phyloP scores from a whole-genome alignment of 2,113 vertebrate genomes.

The Ptychochromis oligacanthus region DNA sequence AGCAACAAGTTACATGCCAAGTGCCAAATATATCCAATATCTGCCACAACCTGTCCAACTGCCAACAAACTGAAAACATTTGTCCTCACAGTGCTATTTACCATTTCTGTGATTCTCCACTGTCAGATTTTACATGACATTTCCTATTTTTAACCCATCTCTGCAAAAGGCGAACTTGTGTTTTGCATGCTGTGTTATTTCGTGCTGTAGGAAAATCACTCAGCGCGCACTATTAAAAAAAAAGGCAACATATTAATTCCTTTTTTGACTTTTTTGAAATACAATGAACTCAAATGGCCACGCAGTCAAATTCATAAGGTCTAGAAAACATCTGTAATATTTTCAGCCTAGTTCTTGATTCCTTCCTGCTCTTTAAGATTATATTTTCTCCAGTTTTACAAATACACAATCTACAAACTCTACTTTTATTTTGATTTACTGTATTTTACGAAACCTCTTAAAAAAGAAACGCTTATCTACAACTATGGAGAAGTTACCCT shows the following conservation, averaged over 20 bases:
- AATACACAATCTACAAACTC: not conserved
- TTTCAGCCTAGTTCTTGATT: not conserved
- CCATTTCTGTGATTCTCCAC: not conserved
- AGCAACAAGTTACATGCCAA: conserved; percentile 1
- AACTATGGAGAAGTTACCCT: not conserved
- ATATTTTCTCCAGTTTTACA: not conserved
- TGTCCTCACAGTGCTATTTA: not conserved
- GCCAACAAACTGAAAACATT: not conserved
- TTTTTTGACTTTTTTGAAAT: not conserved
- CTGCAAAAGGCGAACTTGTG: not conserved
- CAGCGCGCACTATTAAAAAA: not conserved
- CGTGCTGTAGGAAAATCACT: not conserved
- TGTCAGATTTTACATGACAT: not conserved
- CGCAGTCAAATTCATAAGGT: not conserved
- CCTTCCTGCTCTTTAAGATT: not conserved
- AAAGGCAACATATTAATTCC: not conserved
- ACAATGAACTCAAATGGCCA: not conserved
- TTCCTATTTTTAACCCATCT: not conserved
- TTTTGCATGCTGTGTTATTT: not conserved
- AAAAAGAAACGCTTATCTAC: not conserved
- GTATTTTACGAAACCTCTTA: not conserved
- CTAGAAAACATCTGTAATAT: conserved; percentile 3
- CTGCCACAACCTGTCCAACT: not conserved
- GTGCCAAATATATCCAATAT: conserved; percentile 27
- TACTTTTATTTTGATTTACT: not conserved